These are phyloP conservation scores for Tympanuchus pallidicinctus DNA, from an alignment of 2,113 vertebrate genomes.

Conservation along the genomic window DNA sequence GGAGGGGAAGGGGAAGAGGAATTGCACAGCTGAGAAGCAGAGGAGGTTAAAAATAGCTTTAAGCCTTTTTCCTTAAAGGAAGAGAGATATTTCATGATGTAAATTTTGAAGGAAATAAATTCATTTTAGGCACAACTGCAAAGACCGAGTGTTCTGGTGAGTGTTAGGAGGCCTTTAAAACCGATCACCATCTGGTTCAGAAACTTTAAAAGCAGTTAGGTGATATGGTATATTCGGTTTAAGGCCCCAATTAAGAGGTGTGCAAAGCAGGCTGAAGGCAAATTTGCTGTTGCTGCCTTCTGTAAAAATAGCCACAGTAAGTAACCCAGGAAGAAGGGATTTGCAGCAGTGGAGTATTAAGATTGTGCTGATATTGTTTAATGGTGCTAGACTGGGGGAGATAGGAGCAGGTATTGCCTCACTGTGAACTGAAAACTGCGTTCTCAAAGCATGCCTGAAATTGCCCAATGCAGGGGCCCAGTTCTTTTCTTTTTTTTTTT, in stretches of 20 bases:
- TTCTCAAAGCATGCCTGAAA: neutral
- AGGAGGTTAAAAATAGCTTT: neutral
- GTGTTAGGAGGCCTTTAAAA: constrained; percentile 8
- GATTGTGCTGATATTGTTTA: neutral
- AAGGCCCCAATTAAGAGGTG: neutral
- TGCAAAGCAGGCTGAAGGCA: neutral
- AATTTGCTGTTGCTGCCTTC: neutral
- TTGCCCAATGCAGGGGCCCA: neutral
- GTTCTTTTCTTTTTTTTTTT: neutral
- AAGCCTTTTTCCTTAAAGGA: neutral
- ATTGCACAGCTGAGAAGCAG: neutral
- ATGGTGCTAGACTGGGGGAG: neutral
- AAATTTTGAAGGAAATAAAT: neutral
- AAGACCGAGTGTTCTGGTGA: neutral
- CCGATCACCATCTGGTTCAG: neutral
- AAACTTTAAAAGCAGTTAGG: neutral
- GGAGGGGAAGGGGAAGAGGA: neutral
- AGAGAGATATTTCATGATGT: neutral
- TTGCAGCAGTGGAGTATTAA: neutral
- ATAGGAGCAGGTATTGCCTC: neutral
- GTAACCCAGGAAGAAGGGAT: neutral
- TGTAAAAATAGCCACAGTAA: neutral
- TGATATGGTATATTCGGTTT: neutral
- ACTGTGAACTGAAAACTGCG: neutral
- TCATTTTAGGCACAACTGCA: neutral